phyloP scores from a whole-genome alignment of 2,113 vertebrate genomes.

The Gallinago paraguaiae region DNA sequence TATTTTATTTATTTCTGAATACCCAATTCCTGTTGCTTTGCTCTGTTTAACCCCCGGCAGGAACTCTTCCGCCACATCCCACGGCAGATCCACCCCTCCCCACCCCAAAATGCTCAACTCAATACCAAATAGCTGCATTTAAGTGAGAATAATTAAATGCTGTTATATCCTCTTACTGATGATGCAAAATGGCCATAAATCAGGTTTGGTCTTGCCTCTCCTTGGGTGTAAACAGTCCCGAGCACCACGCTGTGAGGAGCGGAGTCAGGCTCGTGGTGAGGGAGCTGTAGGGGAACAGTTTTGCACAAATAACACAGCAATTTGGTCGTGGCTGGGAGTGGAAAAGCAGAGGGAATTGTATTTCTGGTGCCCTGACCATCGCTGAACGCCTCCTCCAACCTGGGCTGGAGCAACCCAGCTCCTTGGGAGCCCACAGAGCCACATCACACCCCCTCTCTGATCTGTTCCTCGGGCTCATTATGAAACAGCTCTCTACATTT shows the following conservation, averaged over 20 bases:
- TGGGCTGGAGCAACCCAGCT: background rate
- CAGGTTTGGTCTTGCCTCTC: background rate
- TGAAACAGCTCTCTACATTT: background rate
- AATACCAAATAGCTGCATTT: background rate
- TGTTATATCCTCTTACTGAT: too few relatives aligned
- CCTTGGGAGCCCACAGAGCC: background rate
- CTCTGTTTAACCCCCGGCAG: background rate
- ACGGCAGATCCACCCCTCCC: background rate
- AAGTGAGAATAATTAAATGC: background rate
- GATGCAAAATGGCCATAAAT: background rate
- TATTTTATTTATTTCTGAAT: background rate
- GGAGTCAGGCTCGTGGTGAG: background rate
- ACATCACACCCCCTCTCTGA: background rate
- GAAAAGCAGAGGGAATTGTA: background rate
- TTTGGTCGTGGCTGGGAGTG: background rate
- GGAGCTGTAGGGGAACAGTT: background rate
- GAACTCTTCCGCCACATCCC: background rate
- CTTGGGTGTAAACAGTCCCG: background rate
- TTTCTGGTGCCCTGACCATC: background rate
- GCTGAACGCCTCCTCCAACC: background rate
- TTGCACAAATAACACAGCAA: background rate
- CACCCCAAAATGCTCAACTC: background rate
- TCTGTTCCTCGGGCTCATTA: background rate
- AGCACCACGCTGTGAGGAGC: background rate
- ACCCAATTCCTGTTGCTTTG: background rate